Evolutionary conservation across 2,797 vertebrate genomes (phyloP).

Genomic region (Falco concolor): DNA sequence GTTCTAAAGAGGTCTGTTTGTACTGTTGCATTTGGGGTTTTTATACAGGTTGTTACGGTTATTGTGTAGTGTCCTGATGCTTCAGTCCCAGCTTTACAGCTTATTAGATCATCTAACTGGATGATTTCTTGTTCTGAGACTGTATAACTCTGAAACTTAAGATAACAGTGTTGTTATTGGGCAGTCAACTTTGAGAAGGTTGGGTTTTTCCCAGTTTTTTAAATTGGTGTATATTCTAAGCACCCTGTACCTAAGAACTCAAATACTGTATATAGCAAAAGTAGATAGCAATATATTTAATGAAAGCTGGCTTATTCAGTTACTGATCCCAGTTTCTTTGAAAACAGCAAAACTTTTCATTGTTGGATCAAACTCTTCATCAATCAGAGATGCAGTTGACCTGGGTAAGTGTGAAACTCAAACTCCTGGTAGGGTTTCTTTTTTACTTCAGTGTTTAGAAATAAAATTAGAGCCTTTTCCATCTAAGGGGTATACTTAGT

Average conservation of each 20-base stretch:
- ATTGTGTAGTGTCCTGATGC: not conserved
- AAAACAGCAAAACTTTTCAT: constrained; percentile 90
- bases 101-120: not conserved
- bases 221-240: not conserved
- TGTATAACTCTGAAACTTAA: not conserved
- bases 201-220: not conserved
- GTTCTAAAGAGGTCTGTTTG: constrained; percentile 14
- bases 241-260: not conserved
- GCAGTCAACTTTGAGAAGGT: not conserved
- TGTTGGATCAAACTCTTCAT: constrained; percentile 81
- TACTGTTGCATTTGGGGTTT: not conserved
- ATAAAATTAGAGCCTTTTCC: not conserved
- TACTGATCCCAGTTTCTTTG: constrained; percentile 50
- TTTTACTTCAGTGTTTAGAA: not conserved
- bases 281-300: not conserved
- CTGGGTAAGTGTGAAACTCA: constrained; percentile 82
- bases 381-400: constrained; percentile 86
- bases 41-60: not conserved
- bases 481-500: not conserved
- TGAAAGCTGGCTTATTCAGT: not conserved
- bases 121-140: not conserved
- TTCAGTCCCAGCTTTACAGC: not conserved
- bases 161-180: not conserved
- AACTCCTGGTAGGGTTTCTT: not conserved
- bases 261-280: not conserved